Conservation (phyloP, 1,140 invertebrate species). For the Megalopta genalis region DNA sequence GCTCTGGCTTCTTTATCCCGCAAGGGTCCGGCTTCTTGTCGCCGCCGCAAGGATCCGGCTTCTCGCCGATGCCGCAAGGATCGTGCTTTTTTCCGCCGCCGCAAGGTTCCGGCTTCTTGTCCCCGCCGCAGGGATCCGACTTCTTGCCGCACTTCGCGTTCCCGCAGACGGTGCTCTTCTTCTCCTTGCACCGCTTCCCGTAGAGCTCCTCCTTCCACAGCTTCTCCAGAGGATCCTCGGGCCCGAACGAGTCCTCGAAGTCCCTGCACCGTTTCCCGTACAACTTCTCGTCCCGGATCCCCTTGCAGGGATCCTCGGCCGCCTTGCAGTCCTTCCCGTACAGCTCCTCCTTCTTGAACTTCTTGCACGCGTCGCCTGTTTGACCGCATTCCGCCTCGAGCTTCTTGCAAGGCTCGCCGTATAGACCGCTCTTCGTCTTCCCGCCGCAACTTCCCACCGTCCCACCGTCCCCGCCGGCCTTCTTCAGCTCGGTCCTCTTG, state of each 20-base stretch:
- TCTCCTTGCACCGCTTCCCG: not conserved
- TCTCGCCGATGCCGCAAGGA: too few relatives aligned
- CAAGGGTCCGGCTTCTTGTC: not conserved
- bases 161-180: not conserved
- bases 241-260: not conserved
- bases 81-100: too few relatives aligned
- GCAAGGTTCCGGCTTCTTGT: not conserved
- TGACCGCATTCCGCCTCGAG: not conserved
- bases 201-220: not conserved
- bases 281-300: not conserved
- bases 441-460: too few relatives aligned
- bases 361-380: conserved; percentile 19
- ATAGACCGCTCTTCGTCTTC: too few relatives aligned
- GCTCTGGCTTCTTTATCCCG: not conserved
- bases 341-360: not conserved
- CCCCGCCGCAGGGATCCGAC: too few relatives aligned
- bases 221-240: conserved; percentile 6
- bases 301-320: conserved; percentile 20
- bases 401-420: too few relatives aligned
- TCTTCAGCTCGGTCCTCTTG: conserved; percentile 18
- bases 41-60: too few relatives aligned
- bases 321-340: not conserved
- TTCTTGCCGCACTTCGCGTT: not conserved
- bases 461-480: not conserved
- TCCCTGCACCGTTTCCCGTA: not conserved